phyloP scores from a whole-genome alignment of 2,888 invertebrate species.

The Neuroscelio doddi region DNA sequence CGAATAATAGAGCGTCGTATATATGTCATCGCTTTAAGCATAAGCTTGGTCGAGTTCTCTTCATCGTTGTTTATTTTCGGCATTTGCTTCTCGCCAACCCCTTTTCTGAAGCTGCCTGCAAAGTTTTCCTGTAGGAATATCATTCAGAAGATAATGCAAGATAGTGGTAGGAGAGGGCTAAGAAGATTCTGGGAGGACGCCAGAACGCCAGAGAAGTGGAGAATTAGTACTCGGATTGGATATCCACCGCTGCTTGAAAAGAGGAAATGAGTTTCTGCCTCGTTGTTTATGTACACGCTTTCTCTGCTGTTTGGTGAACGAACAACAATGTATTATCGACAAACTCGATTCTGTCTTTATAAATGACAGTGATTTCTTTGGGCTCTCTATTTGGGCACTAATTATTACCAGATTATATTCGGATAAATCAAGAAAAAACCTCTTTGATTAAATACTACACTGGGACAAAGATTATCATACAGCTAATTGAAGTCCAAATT shows the following conservation, averaged over 20 bases:
- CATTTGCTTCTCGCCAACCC: conserved; percentile 19
- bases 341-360: conserved; percentile 18
- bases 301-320: conserved; percentile 14
- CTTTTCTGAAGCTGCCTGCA: conserved; percentile 17
- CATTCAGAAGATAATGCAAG: conserved; percentile 35
- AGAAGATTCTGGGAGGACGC: conserved; percentile 15
- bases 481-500: no score
- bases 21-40: conserved; percentile 14
- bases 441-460: no score
- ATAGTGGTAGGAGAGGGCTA: conserved; percentile 8
- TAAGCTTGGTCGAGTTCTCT: conserved; percentile 16
- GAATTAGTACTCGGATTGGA: conserved; percentile 34
- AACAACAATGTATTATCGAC: conserved; percentile 22
- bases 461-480: no score
- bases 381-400: not conserved
- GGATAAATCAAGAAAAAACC: conserved; percentile 2
- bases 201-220: conserved; percentile 30
- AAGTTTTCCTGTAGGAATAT: conserved; percentile 32
- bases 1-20: conserved; percentile 24
- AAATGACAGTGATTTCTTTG: conserved; percentile 19
- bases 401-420: conserved; percentile 16
- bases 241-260: conserved; percentile 13
- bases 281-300: conserved; percentile 22
- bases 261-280: conserved; percentile 34
- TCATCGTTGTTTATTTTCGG: conserved; percentile 26